phyloP scores from a whole-genome alignment of 2,797 vertebrate species.

The Phylloscopus collybita region DNA sequence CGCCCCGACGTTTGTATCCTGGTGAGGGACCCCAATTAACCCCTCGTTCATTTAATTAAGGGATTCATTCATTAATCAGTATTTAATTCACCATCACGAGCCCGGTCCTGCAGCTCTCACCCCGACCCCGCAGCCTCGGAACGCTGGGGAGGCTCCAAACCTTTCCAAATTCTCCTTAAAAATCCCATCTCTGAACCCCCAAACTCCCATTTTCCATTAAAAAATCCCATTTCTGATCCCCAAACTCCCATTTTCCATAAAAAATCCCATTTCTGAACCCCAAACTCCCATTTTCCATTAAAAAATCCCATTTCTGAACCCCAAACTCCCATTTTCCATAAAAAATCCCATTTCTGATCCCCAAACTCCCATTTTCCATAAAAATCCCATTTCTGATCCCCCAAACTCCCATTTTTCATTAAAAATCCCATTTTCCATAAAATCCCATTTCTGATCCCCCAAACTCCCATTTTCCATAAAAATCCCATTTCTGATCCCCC shows the following conservation, averaged over 20 bases:
- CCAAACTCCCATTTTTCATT: fast-evolving
- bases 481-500: too few relatives aligned
- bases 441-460: neutral
- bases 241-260: too few relatives aligned
- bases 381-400: too few relatives aligned
- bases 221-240: too few relatives aligned
- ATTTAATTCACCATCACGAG: neutral
- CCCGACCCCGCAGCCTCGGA: neutral
- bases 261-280: too few relatives aligned
- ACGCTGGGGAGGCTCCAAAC: neutral
- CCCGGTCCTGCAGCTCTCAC: neutral
- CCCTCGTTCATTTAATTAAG: neutral
- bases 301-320: too few relatives aligned
- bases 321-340: fast-evolving
- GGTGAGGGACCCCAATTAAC: slow-evolving; percentile 73
- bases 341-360: too few relatives aligned
- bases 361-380: too few relatives aligned
- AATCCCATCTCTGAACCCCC: neutral
- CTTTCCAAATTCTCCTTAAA: fast-evolving
- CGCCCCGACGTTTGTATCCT: slow-evolving; percentile 77
- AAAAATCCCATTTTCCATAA: too few relatives aligned
- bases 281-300: too few relatives aligned
- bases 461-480: fast-evolving
- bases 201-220: too few relatives aligned
- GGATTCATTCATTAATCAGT: neutral